Conservation (phyloP, 1,140 invertebrate genomes). For the Drosophila rhopaloa region DNA sequence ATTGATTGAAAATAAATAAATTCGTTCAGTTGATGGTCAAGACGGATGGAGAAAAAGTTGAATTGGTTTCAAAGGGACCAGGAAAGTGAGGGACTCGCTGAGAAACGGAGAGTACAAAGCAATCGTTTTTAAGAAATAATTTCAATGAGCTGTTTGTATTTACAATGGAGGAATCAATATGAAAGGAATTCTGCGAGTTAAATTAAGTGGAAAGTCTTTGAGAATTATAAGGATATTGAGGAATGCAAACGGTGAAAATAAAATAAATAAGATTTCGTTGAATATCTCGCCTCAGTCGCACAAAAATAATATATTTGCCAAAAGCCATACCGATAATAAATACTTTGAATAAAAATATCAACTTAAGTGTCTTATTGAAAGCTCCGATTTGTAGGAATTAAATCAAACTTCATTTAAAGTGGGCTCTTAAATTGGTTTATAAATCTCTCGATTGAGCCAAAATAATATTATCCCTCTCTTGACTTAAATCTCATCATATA, state of each 20-base stretch:
- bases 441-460: too few relatives aligned
- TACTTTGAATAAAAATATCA: too few relatives aligned
- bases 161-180: conserved; percentile 22
- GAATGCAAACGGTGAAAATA: neutral
- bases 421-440: too few relatives aligned
- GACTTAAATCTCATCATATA: too few relatives aligned
- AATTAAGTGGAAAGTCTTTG: conserved; percentile 19
- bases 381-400: too few relatives aligned
- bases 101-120: conserved; percentile 15
- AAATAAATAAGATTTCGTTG: neutral
- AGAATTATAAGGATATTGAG: neutral
- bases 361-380: too few relatives aligned
- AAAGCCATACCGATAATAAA: too few relatives aligned
- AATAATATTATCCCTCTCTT: too few relatives aligned
- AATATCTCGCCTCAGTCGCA: too few relatives aligned
- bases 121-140: conserved; percentile 21
- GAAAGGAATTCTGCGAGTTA: conserved; percentile 31
- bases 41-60: conserved; percentile 6
- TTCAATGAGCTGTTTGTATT: conserved; percentile 30
- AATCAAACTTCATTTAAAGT: too few relatives aligned
- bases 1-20: conserved; percentile 82
- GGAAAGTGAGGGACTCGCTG: neutral
- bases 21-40: conserved; percentile 34
- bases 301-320: too few relatives aligned
- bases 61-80: conserved; percentile 11